These are phyloP conservation scores for Gymnothorax reevesii DNA, from an alignment of 2,797 vertebrate species.

Conservation along the genomic window DNA sequence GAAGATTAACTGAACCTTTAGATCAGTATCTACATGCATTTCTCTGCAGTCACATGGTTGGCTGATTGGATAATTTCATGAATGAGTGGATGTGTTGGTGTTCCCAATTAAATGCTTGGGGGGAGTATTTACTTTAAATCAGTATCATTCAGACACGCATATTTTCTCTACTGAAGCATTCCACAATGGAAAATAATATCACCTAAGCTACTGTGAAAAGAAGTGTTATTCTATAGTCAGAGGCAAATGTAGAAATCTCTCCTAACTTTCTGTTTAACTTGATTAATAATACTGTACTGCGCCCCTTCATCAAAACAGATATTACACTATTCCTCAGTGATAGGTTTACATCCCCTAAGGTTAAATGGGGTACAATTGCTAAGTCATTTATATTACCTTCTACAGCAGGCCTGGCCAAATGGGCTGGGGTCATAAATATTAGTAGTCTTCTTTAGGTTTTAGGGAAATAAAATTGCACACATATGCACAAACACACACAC, in stretches of 20 bases:
- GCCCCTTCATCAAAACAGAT: slow-evolving; percentile 54
- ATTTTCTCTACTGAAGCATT: background rate
- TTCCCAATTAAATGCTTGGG: too few species aligned
- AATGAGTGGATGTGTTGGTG: too few species aligned
- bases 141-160: too few species aligned
- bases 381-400: slow-evolving; percentile 64
- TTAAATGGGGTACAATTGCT: slow-evolving; percentile 69
- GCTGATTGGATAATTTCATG: too few species aligned
- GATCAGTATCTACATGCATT: too few species aligned
- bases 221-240: background rate
- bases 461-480: slow-evolving; percentile 45
- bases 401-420: slow-evolving; percentile 66
- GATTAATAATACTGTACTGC: slow-evolving; percentile 43
- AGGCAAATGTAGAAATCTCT: slow-evolving; percentile 42
- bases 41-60: too few species aligned
- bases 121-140: too few species aligned
- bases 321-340: slow-evolving; percentile 55
- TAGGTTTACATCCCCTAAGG: slow-evolving; percentile 64
- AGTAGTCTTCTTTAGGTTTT: slow-evolving; percentile 63
- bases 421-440: slow-evolving; percentile 78
- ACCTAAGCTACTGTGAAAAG: background rate
- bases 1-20: too few species aligned
- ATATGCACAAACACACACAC: background rate
- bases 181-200: background rate
- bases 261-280: slow-evolving; percentile 30